phyloP scores from a whole-genome alignment of 1,140 invertebrate species.

The Globodera ellingtonae region DNA sequence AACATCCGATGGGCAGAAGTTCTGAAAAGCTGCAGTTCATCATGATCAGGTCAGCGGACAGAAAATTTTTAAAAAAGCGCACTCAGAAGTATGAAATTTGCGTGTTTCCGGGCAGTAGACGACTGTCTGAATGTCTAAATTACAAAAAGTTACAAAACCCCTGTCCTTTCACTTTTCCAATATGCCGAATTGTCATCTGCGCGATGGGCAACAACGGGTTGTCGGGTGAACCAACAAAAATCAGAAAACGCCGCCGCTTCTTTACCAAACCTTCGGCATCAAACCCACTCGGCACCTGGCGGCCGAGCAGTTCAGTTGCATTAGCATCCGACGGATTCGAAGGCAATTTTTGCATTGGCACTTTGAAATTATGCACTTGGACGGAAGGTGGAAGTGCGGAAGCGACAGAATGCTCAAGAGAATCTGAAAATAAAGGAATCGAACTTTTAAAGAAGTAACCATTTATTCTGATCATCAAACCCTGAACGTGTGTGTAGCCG shows the following conservation, averaged over 20 bases:
- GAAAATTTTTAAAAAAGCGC: constrained; percentile 5
- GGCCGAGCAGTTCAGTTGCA: constrained; percentile 30
- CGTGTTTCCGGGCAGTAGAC: constrained; percentile 20
- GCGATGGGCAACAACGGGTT: constrained; percentile 53
- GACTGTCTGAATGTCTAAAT: constrained; percentile 18
- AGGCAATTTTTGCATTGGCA: not conserved
- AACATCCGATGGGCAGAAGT: constrained; percentile 33
- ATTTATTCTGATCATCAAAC: constrained; percentile 21
- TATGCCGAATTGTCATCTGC: constrained; percentile 50
- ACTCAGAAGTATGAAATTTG: constrained; percentile 23
- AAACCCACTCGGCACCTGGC: constrained; percentile 10
- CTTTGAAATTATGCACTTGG: not conserved
- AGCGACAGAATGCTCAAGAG: constrained; percentile 15
- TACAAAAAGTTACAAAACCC: constrained; percentile 8
- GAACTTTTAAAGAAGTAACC: not conserved
- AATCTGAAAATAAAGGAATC: constrained; percentile 14
- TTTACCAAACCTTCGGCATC: not conserved
- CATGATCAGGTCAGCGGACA: not conserved
- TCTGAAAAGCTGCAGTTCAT: constrained; percentile 29
- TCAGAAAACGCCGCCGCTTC: constrained; percentile 19
- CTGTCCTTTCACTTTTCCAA: constrained; percentile 26
- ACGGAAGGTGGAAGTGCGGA: not conserved
- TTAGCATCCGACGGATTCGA: not conserved
- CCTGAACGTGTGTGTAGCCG: constrained; percentile 31
- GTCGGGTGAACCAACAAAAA: constrained; percentile 42